Evolutionary conservation across 2,113 vertebrate genomes (phyloP), one percentile per base, ranked within the genome.

Genomic region (Nibea coibor): DNA sequence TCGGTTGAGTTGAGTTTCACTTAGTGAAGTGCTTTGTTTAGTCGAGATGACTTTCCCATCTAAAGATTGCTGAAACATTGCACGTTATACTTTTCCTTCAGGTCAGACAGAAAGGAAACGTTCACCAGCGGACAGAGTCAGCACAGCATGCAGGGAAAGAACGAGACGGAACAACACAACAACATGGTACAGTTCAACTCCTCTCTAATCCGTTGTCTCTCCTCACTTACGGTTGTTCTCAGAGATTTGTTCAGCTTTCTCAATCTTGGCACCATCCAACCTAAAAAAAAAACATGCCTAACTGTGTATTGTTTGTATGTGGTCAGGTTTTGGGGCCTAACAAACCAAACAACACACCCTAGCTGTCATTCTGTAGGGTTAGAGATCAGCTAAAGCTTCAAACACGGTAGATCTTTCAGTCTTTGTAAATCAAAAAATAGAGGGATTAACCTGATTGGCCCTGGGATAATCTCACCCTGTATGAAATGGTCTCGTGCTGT

Each of bases 71-170:
- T 42, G 2, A 45, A 48, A 28, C 24, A 3, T 45, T 43, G 42
- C 0, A 16, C 15, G 47, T 48, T 57, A 0, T 50, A 5, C 72
- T 63, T 14, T 17, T 39, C 31, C 43, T 53, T 8, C 78, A 93
- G 90, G 19, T 62, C 68, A 10, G 61, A 77, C 19, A 1, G 56
- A 80, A 82, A 78, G 48, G 71, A 85, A n/a, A 45, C 19, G 14
- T 22, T 24, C 53, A 10, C 28, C 42, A 16, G 65, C 31, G 50
- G 65, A 39, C 16, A 10, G 24, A 61, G 77, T 0, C 53, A 75
- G 9, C 39, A 57, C 69, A 84, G 70, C 59, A 94, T 94, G 93
- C 92, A 92, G 67, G 93, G 85, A 45, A 93, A 90, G 82, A 92
- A 75, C 71, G 75, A 90, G 84, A 79, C 73, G 0, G 83, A 83